Conservation (phyloP, 2,888 invertebrate genomes). For the Tenthredo livida region DNA sequence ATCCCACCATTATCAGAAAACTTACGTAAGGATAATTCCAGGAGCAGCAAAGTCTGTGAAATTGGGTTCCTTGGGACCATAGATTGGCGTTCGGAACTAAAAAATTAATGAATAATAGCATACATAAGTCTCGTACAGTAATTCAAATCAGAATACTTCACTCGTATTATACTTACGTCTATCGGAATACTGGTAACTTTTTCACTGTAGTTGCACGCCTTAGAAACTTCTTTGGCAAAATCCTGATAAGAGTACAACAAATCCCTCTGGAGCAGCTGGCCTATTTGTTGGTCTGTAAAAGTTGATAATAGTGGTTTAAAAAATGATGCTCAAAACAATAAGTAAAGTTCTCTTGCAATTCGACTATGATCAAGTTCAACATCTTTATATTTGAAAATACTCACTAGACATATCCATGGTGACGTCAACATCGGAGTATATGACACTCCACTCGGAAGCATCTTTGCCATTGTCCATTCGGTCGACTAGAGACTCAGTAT, state of each 20-base stretch:
- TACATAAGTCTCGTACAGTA: background rate
- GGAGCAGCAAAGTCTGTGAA: constrained; percentile 98
- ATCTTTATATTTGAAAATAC: constrained; percentile 63
- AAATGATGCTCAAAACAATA: background rate
- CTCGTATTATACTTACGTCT: constrained; percentile 78
- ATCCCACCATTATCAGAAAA: constrained; percentile 59
- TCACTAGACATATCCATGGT: constrained; percentile 93
- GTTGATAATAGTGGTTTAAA: constrained; percentile 24
- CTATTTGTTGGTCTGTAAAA: constrained; percentile 92
- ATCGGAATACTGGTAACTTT: constrained; percentile 83
- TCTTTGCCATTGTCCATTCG: constrained; percentile 82
- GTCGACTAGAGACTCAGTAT: constrained; percentile 84
- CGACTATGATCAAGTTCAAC: background rate
- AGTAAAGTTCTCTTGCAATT: background rate
- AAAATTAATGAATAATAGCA: constrained; percentile 14
- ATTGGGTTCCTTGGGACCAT: constrained; percentile 87
- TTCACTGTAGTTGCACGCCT: constrained; percentile 83
- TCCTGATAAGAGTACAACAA: constrained; percentile 86
- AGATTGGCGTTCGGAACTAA: constrained; percentile 87
- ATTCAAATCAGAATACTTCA: constrained; percentile 33
- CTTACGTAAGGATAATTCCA: constrained; percentile 93
- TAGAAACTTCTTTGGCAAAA: constrained; percentile 84
- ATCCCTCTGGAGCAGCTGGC: constrained; percentile 87
- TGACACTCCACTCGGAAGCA: constrained; percentile 81
- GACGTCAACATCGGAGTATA: constrained; percentile 84